Evolutionary conservation across 2,797 vertebrate species (phyloP).

Genomic region (Sphaeramia orbicularis): DNA sequence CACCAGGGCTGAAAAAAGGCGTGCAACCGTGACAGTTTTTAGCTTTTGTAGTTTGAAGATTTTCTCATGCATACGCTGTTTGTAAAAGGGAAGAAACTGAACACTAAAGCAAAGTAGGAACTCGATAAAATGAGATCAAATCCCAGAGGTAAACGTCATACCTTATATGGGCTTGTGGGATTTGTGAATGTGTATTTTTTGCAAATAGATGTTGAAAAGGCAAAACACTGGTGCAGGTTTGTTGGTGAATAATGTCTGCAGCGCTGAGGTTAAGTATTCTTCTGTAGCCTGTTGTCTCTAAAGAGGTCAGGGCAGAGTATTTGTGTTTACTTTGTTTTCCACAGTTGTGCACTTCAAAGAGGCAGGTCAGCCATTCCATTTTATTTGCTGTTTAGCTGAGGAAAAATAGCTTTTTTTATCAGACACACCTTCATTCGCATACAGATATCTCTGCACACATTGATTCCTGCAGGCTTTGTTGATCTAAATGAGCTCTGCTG

Average conservation of each 20-base stretch:
- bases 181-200: constrained; percentile 6
- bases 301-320: constrained; percentile 27
- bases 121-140: constrained; percentile 2
- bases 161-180: neutral
- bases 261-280: constrained; percentile 54
- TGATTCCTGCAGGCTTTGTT: constrained; percentile 2
- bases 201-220: constrained; percentile 31
- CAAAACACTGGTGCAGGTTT: constrained; percentile 16
- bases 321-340: constrained; percentile 36
- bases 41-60: constrained; percentile 21
- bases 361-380: constrained; percentile 19
- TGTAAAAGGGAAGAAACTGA: constrained; percentile 19
- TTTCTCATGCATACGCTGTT: constrained; percentile 9
- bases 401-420: neutral
- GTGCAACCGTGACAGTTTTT: constrained; percentile 24
- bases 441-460: neutral
- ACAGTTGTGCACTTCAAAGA: constrained; percentile 34
- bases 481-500: too few relatives aligned
- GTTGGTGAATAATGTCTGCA: constrained; percentile 45
- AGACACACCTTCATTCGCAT: too few relatives aligned
- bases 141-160: constrained; percentile 8
- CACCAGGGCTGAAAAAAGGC: constrained; percentile 25
- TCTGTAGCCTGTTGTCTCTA: constrained; percentile 40
- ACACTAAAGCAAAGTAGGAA: constrained; percentile 7
- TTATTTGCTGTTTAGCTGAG: constrained; percentile 25